Conservation (phyloP, 2,888 invertebrate species). For the Lepas anatifera region DNA sequence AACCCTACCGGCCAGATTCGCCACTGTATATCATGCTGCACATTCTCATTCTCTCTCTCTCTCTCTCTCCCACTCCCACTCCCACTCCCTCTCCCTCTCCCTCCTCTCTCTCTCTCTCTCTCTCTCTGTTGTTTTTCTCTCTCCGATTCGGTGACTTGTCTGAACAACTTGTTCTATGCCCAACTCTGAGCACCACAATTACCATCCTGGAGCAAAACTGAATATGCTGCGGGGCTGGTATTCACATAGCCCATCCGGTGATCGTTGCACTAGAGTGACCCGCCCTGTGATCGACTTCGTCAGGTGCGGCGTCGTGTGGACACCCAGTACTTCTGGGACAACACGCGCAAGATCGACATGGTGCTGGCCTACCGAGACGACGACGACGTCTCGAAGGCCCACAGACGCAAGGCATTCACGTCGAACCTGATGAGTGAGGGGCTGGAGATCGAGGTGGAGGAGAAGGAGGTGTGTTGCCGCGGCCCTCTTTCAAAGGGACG, state of each 20-base stretch:
- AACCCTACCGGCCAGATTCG: too few relatives aligned
- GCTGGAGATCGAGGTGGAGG: constrained; percentile 29
- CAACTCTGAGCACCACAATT: too few relatives aligned
- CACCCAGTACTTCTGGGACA: constrained; percentile 27
- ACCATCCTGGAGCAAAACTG: too few relatives aligned
- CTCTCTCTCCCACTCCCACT: too few relatives aligned
- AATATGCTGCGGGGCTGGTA: not conserved
- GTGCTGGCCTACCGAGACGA: constrained; percentile 27
- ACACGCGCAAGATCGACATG: constrained; percentile 26
- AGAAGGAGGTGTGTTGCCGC: constrained; percentile 25
- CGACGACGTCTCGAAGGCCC: constrained; percentile 23
- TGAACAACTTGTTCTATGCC: not conserved
- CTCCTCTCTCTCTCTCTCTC: too few relatives aligned
- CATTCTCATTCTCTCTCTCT: too few relatives aligned
- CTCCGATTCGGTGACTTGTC: not conserved
- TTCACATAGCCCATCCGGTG: not conserved
- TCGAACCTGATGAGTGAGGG: constrained; percentile 29
- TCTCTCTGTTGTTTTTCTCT: not conserved
- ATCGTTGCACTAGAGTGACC: not conserved
- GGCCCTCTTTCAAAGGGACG: too few relatives aligned
- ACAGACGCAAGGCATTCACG: constrained; percentile 27
- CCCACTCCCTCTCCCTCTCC: too few relatives aligned
- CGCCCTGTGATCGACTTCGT: too few relatives aligned
- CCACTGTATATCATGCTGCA: too few relatives aligned
- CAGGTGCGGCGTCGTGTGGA: constrained; percentile 23